Base-by-base conservation (phyloP, 2,113 vertebrate species). In the Tonatia bakeri region DNA sequence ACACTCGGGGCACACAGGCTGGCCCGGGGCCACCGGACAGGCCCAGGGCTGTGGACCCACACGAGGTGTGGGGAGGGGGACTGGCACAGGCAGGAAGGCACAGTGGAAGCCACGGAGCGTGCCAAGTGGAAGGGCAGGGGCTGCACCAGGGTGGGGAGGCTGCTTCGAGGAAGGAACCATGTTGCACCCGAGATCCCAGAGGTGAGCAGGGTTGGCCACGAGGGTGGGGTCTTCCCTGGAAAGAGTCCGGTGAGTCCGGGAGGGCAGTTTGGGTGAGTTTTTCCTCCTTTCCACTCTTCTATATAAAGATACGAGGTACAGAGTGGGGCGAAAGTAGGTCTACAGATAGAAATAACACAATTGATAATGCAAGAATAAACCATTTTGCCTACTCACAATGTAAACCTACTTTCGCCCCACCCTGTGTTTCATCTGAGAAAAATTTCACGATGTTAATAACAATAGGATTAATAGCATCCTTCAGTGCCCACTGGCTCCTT, bases 131-230 rank as follows among this genome's bases (percentile, higher is more conserved):
- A 4, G 67, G 3, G 28, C 2, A 5, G 45, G 45, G 3, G 5
- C 40, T 0, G 0, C 14, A 3, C 1, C 0, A 0, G 19, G 50
- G 17, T 0, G 11, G 43, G 47, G 36, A 10, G 14, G 2, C 56
- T 9, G 3, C 72, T 45, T 8, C 10, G 82, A 10, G 3, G 45
- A 38, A 45, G 38, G 8, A 33, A 10, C 22, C 9, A 11, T 26
- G 3, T 22, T 15, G 12, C 11, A 7, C 7, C 4, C 0, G 38
- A 45, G 76, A 16, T 5, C 61, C 40, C 50, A 20, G 22, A 75
- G 59, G 22, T 3, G 50, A 36, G 33, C 13, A 77, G 64, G 47
- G 76, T 10, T 4, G 6, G 86, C 8, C 8, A 2, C 26, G 4
- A 26, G 2, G 17, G 15, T 1, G 4, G 28, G 45, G 33, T 38